Evolutionary conservation across 2,888 invertebrate genomes (phyloP).

Genomic region (Thereva nobilitata): DNA sequence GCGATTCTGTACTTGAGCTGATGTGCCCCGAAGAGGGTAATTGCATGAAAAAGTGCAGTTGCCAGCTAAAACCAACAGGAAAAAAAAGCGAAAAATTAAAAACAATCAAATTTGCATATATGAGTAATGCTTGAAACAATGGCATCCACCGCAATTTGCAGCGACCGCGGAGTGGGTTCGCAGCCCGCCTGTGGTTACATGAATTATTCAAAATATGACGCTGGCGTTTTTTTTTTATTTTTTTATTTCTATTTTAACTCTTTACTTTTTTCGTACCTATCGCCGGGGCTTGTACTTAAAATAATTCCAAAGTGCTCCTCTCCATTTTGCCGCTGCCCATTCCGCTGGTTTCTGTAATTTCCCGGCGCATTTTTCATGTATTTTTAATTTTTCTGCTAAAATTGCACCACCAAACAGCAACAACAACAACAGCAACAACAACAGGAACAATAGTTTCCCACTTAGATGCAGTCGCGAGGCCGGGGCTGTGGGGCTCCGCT

Average conservation of each 20-base stretch:
- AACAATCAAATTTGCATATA: slow-evolving; percentile 36
- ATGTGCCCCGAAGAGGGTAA: slow-evolving; percentile 25
- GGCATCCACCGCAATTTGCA: slow-evolving; percentile 28
- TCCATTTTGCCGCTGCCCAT: background rate
- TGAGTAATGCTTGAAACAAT: slow-evolving; percentile 35
- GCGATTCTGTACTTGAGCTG: slow-evolving; percentile 26
- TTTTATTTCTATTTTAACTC: slow-evolving; percentile 19
- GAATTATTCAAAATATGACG: slow-evolving; percentile 31
- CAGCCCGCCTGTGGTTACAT: slow-evolving; percentile 22
- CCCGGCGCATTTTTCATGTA: slow-evolving; percentile 8
- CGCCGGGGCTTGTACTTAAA: slow-evolving; percentile 26
- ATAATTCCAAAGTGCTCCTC: slow-evolving; percentile 20
- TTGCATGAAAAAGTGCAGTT: slow-evolving; percentile 36
- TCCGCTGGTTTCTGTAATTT: background rate
- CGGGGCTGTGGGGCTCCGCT: slow-evolving; percentile 17
- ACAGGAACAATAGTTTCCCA: slow-evolving; percentile 25
- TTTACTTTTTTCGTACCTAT: slow-evolving; percentile 29
- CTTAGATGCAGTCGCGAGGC: slow-evolving; percentile 21
- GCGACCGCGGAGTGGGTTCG: background rate
- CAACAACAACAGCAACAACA: background rate
- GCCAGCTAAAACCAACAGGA: slow-evolving; percentile 26
- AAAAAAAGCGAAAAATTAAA: slow-evolving; percentile 31
- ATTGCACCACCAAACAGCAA: background rate
- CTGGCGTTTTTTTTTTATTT: slow-evolving; percentile 11
- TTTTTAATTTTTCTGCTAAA: slow-evolving; percentile 27